Conservation (phyloP, 2,113 vertebrate genomes). For the Gobius niger region DNA sequence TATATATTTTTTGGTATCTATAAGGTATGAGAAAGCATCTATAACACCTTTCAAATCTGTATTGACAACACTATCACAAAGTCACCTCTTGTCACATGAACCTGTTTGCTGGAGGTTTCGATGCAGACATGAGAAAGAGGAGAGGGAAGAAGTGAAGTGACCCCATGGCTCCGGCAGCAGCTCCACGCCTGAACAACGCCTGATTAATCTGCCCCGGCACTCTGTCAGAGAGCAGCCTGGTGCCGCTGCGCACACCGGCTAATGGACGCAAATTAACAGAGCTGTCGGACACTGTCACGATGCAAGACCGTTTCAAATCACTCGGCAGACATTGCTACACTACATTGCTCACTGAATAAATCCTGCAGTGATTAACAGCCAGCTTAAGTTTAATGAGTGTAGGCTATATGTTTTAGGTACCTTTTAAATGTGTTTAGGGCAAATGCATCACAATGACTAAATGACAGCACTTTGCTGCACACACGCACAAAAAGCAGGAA, state of each 20-base stretch:
- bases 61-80: neutral
- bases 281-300: neutral
- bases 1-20: too few relatives aligned
- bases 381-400: neutral
- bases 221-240: slow-evolving; percentile 13
- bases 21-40: too few relatives aligned
- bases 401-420: neutral
- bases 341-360: slow-evolving; percentile 1
- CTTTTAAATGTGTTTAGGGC: neutral
- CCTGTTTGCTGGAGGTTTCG: slow-evolving; percentile 20
- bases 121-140: slow-evolving; percentile 5
- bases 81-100: slow-evolving; percentile 19
- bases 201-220: slow-evolving; percentile 16
- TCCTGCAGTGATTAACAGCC: neutral
- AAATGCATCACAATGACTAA: neutral
- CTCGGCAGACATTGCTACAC: neutral
- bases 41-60: too few relatives aligned
- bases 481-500: too few relatives aligned
- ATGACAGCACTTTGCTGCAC: slow-evolving; percentile 21
- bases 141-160: slow-evolving; percentile 22
- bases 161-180: neutral
- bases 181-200: neutral
- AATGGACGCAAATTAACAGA: slow-evolving; percentile 24
- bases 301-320: slow-evolving; percentile 2
- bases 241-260: slow-evolving; percentile 16